Base-by-base conservation (phyloP, 2,888 invertebrate genomes). In the Cheilosia grossa region DNA sequence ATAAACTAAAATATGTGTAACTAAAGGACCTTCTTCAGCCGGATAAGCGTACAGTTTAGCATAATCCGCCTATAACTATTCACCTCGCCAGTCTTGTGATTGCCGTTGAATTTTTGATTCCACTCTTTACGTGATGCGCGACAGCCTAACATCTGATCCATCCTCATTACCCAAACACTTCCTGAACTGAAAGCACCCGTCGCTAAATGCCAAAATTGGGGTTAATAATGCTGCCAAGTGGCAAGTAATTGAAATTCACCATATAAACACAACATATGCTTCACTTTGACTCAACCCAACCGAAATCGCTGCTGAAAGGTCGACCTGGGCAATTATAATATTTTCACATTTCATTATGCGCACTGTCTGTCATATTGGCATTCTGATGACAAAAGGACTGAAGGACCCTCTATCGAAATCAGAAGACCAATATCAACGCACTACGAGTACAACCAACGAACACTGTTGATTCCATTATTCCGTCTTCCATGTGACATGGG, bases 381-480 rank as follows among this genome's bases (percentile, higher is more conserved):
- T 44, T 67, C 66, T 67, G 64, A 64, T 67, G 49, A 81, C 75
- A 75, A 67, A n/a, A 51, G 66, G 51, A 69, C 77, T 13, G 40
- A 61, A 44, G 24, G 44, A 56, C 59, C 56, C 58, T 53, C 53
- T 54, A 54, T 54, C 63, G 56, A 73, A 78, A 72, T 78, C 40
- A 72, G 61, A 67, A 82, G 47, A 80, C 64, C 80, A 85, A 80
- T n/a, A n/a, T n/a, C n/a, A n/a, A n/a, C n/a, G n/a, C n/a, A n/a
- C n/a, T n/a, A n/a, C 59, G 27, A 53, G 53, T 13, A 58, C 51
- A 79, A 47, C 56, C 37, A 63, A n/a, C 69, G 56, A 73, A 83
- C 69, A 83, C 73, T 58, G 59, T 80, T 83, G 83, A 85, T 85
- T 85, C 83, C 44, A 80, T 85, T 85, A 85, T 85, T 80, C 80